Evolutionary conservation across 2,113 vertebrate species (phyloP).

Genomic region (Heptranchias perlo): DNA sequence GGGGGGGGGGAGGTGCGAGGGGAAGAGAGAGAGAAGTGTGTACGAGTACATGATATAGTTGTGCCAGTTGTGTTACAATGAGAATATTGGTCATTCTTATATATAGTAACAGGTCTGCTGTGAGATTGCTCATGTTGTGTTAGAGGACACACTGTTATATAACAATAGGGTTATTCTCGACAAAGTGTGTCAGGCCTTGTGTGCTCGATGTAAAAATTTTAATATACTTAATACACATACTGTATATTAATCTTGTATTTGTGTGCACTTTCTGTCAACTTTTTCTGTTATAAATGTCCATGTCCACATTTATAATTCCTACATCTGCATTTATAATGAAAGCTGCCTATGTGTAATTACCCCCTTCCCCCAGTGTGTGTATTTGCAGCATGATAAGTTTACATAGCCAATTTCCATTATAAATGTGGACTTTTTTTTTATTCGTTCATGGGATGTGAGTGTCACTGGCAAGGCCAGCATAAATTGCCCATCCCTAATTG

Average conservation of each 20-base stretch:
- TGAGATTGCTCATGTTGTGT: background rate
- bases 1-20: no score
- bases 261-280: background rate
- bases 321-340: no score
- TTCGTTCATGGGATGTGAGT: no score
- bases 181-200: background rate
- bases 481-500: no score
- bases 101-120: background rate
- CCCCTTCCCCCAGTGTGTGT: background rate
- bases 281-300: background rate
- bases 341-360: background rate
- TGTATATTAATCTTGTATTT: background rate
- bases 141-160: background rate
- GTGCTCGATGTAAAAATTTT: background rate
- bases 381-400: background rate
- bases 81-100: background rate
- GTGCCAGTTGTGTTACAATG: background rate
- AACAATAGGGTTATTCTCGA: background rate
- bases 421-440: no score
- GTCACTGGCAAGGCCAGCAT: no score
- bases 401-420: background rate
- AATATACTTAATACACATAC: no score
- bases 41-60: background rate
- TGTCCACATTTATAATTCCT: no score
- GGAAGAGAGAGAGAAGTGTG: background rate